Percentiles rank a stretch among this genome's conserved stretches.
Evolutionary conservation across 2,888 invertebrate species (phyloP).

Genomic region (Andrena bucephala): DNA sequence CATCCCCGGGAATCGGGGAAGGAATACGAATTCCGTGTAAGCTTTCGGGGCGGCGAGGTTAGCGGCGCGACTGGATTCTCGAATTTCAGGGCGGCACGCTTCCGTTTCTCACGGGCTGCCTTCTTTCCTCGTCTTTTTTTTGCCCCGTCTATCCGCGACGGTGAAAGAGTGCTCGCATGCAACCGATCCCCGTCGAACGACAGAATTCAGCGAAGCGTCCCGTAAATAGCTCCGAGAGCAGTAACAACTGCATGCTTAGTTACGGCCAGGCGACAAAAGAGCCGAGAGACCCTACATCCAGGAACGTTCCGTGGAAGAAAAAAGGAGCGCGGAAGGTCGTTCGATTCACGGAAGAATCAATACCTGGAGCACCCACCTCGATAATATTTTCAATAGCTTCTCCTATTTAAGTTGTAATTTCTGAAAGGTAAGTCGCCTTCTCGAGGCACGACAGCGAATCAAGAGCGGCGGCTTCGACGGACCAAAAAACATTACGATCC

Average conservation of each 20-base stretch:
- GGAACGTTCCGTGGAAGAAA: neutral
- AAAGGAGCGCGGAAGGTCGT: neutral
- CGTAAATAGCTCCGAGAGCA: constrained; percentile 10
- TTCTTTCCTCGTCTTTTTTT: constrained; percentile 3
- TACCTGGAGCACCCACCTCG: neutral
- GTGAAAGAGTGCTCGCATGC: constrained; percentile 6
- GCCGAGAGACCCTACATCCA: constrained; percentile 11
- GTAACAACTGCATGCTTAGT: constrained; percentile 13
- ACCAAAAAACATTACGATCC: neutral
- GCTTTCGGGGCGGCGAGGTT: constrained; percentile 1
- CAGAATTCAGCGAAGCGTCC: constrained; percentile 28
- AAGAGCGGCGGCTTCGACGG: too few relatives aligned
- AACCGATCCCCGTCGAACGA: neutral
- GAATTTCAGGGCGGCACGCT: constrained; percentile 21
- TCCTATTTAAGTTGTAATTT: neutral
- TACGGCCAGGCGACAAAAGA: neutral
- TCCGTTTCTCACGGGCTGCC: constrained; percentile 23
- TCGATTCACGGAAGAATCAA: neutral
- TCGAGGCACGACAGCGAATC: too few relatives aligned
- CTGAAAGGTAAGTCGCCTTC: neutral
- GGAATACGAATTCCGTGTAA: neutral
- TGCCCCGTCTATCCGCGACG: constrained; percentile 8
- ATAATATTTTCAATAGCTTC: neutral
- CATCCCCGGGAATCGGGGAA: neutral
- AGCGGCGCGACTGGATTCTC: constrained; percentile 4